Conservation (phyloP, 2,113 vertebrate species). For the Hippocampus guttulatus region DNA sequence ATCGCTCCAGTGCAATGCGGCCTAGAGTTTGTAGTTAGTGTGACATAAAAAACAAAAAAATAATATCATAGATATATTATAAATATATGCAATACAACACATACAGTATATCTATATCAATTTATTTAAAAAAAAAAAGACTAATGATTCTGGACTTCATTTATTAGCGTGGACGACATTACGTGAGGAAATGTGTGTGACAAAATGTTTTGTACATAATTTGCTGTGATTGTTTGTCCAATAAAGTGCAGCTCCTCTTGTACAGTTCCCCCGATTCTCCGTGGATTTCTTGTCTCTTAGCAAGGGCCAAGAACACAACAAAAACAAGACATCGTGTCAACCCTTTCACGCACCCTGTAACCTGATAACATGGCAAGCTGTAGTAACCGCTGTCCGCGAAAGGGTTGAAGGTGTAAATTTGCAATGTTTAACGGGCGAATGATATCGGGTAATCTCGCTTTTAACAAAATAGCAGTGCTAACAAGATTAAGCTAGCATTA, state of each 20-base stretch:
- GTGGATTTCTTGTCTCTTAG: neutral
- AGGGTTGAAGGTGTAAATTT: too few relatives aligned
- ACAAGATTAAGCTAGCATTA: too few relatives aligned
- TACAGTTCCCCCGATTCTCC: constrained; percentile 46
- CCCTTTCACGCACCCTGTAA: too few relatives aligned
- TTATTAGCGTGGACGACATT: constrained; percentile 83
- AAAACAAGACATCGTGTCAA: too few relatives aligned
- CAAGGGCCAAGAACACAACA: neutral
- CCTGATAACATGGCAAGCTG: too few relatives aligned
- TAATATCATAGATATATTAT: constrained; percentile 72
- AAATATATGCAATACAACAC: constrained; percentile 60
- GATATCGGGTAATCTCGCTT: too few relatives aligned
- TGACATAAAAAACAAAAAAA: constrained; percentile 75
- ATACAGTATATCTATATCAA: constrained; percentile 25
- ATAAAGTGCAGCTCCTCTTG: constrained; percentile 83
- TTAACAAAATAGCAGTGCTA: too few relatives aligned
- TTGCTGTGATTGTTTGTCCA: constrained; percentile 80
- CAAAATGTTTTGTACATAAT: constrained; percentile 72
- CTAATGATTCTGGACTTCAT: constrained; percentile 69
- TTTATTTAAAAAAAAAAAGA: constrained; percentile 58
- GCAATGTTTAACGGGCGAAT: too few relatives aligned
- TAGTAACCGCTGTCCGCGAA: too few relatives aligned
- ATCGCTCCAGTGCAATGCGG: constrained; percentile 47
- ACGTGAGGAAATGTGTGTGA: constrained; percentile 78
- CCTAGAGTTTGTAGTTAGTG: constrained; percentile 69